phyloP scores from a whole-genome alignment of 2,888 invertebrate genomes.

The Chymomyza caudatula region DNA sequence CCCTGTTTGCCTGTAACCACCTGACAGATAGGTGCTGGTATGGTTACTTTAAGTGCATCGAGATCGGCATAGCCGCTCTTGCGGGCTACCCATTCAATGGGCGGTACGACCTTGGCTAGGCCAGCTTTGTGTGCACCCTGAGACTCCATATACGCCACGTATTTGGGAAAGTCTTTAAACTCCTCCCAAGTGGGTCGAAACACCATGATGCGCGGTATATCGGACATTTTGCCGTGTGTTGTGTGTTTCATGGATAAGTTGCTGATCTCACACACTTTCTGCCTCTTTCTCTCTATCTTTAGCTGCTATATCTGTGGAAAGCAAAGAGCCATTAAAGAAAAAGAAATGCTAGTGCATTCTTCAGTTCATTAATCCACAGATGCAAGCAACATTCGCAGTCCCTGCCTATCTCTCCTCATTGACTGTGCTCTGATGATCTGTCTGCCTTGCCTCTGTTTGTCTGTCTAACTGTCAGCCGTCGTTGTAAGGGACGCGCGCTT shows the following conservation, averaged over 20 bases:
- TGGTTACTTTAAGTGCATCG: conserved; percentile 88
- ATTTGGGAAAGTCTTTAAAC: conserved; percentile 95
- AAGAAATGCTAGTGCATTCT: not conserved
- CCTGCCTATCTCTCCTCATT: conserved; percentile 1
- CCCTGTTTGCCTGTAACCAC: conserved; percentile 97
- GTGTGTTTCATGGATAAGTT: not conserved
- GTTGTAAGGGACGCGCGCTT: conserved; percentile 9
- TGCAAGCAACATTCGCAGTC: conserved; percentile 14
- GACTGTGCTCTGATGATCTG: not conserved
- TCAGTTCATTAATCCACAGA: not conserved
- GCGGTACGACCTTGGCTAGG: conserved; percentile 97
- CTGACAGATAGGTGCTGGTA: conserved; percentile 97
- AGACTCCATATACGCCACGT: conserved; percentile 94
- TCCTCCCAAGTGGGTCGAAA: conserved; percentile 98
- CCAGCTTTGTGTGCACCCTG: conserved; percentile 96
- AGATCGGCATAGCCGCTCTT: conserved; percentile 90
- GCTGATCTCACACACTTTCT: not conserved
- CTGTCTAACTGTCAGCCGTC: conserved; percentile 5
- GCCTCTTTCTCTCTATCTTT: not conserved
- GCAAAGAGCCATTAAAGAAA: conserved; percentile 1
- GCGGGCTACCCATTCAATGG: conserved; percentile 95
- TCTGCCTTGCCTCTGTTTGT: not conserved
- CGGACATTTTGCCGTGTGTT: conserved; percentile 46
- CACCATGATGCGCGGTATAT: conserved; percentile 78
- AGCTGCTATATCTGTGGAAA: conserved; percentile 1